A percentile compares a stretch with the other conserved stretches of the same genome.
phyloP scores from a whole-genome alignment of 2,113 vertebrate species.

The Spilogale gracilis region DNA sequence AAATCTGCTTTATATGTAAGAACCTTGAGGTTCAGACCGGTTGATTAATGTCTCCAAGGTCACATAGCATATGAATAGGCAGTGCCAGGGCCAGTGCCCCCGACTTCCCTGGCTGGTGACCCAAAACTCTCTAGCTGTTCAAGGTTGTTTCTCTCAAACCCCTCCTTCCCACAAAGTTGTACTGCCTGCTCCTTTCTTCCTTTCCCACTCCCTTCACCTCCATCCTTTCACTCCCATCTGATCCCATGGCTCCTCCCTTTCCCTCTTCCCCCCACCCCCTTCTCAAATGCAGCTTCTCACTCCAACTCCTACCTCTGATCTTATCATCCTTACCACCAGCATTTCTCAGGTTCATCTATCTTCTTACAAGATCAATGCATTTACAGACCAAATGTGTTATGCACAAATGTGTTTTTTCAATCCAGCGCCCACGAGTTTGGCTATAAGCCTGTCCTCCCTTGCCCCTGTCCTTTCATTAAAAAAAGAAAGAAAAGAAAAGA shows the following conservation, averaged over 20 bases:
- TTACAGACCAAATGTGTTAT: conserved; percentile 23
- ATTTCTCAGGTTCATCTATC: background rate
- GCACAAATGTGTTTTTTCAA: background rate
- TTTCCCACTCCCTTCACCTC: background rate
- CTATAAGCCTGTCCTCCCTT: conserved; percentile 35
- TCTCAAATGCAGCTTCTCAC: background rate
- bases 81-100: background rate
- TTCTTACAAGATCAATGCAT: background rate
- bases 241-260: too few species aligned
- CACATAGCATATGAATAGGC: background rate
- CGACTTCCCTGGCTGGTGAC: background rate
- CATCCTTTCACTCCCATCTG: background rate
- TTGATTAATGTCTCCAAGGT: background rate
- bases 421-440: background rate
- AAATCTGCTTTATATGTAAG: background rate
- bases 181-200: background rate
- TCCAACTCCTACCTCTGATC: background rate
- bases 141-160: background rate
- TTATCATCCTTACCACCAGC: background rate
- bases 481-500: background rate
- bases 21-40: background rate
- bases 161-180: background rate
- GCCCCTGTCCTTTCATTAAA: conserved; percentile 64
- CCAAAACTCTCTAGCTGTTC: background rate
- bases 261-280: too few species aligned